phyloP scores from a whole-genome alignment of 2,113 vertebrate species.

The Saccopteryx leptura region DNA sequence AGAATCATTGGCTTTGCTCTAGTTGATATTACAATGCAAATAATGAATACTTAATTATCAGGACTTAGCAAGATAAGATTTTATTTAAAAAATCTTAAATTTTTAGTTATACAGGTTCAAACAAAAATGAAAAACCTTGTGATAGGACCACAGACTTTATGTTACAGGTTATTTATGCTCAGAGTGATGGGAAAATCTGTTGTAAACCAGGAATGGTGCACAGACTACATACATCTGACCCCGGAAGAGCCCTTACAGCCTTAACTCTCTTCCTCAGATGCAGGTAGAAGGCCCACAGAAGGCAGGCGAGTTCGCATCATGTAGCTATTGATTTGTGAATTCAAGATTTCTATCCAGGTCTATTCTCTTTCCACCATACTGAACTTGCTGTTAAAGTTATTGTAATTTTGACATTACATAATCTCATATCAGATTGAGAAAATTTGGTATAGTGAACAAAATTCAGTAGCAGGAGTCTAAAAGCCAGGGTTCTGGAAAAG shows the following conservation, averaged over 20 bases:
- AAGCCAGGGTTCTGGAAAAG: neutral
- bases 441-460: neutral
- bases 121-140: neutral
- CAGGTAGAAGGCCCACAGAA: neutral
- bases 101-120: slow-evolving; percentile 8
- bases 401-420: neutral
- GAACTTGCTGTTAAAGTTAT: neutral
- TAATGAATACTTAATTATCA: neutral
- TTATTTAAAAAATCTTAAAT: neutral
- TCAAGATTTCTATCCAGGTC: neutral
- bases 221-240: neutral
- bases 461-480: neutral
- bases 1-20: slow-evolving; percentile 18
- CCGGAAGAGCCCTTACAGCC: neutral
- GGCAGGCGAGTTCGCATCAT: neutral
- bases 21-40: neutral
- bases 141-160: neutral
- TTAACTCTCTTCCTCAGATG: neutral
- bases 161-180: neutral
- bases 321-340: neutral
- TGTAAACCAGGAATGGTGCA: neutral
- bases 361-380: neutral
- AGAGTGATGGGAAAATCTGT: neutral
- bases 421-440: neutral
- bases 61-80: neutral